A percentile compares a stretch with the other conserved stretches of the same genome.
Conservation (phyloP, 2,888 invertebrate genomes). For the Drosophila falleni region DNA sequence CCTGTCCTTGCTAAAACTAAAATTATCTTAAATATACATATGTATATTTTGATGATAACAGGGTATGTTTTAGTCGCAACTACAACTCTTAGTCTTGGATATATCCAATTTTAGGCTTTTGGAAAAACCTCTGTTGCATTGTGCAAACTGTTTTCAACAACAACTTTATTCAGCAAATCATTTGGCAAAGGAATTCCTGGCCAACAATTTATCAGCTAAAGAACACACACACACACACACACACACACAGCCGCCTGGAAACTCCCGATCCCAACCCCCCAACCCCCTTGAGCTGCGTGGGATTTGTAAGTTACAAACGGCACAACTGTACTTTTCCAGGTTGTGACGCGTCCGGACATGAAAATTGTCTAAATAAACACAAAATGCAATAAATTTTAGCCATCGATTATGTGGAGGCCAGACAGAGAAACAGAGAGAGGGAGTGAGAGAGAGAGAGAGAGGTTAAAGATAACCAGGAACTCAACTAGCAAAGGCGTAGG, state of each 20-base stretch:
- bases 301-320: slow-evolving; percentile 51
- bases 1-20: not conserved
- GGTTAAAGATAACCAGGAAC: not conserved
- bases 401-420: slow-evolving; percentile 70
- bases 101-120: not conserved
- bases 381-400: slow-evolving; percentile 78
- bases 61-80: slow-evolving; percentile 5
- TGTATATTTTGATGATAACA: not conserved
- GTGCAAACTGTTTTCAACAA: slow-evolving; percentile 1
- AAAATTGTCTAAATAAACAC: slow-evolving; percentile 79
- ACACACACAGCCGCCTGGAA: no score
- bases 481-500: not conserved
- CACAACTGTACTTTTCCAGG: slow-evolving; percentile 72
- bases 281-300: no score
- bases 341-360: slow-evolving; percentile 68
- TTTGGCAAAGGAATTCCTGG: slow-evolving; percentile 41
- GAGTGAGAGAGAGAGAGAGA: not conserved
- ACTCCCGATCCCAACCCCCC: no score
- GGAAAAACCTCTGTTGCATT: slow-evolving; percentile 13
- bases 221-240: no score
- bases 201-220: slow-evolving; percentile 46
- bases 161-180: slow-evolving; percentile 21
- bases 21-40: no score
- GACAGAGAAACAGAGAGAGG: slow-evolving; percentile 18
- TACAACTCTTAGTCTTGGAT: not conserved